Evolutionary conservation across 2,888 invertebrate genomes (phyloP).

Genomic region (Drosophila pullipes): DNA sequence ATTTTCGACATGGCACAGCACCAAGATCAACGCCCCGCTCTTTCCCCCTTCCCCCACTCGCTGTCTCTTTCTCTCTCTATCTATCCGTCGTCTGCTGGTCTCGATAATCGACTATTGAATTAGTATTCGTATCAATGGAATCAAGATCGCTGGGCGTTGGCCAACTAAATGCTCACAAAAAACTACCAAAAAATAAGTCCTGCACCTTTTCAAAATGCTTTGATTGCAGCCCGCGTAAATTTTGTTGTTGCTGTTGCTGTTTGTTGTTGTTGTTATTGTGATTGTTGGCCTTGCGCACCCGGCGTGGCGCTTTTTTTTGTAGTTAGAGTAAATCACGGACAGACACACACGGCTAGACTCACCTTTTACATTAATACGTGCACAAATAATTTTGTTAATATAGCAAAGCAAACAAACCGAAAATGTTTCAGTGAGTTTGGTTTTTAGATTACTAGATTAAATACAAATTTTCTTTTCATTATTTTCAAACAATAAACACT

Average conservation of each 20-base stretch:
- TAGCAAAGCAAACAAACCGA: conserved; percentile 40
- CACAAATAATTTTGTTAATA: conserved; percentile 59
- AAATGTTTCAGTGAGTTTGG: conserved; percentile 12
- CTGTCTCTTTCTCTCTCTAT: background rate
- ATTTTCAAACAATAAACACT: conserved; percentile 52
- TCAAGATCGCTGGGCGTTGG: conserved; percentile 64
- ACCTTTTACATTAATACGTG: conserved; percentile 63
- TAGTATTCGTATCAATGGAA: conserved; percentile 47
- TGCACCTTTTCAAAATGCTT: conserved; percentile 33
- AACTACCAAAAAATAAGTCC: background rate
- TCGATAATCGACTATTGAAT: conserved; percentile 47
- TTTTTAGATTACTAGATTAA: conserved; percentile 45
- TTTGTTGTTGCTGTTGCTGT: background rate
- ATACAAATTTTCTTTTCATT: conserved; percentile 11
- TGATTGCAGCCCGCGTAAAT: conserved; percentile 47
- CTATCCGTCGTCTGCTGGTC: conserved; percentile 33
- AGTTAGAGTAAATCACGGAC: background rate
- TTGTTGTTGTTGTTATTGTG: background rate
- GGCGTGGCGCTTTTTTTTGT: conserved; percentile 44
- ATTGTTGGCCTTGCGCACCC: conserved; percentile 33
- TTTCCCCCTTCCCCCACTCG: background rate
- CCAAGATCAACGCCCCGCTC: conserved; percentile 73
- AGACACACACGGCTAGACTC: conserved; percentile 18
- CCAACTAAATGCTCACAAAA: conserved; percentile 29
- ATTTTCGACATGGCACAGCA: conserved; percentile 84